Evolutionary conservation across 2,888 invertebrate species (phyloP), one percentile per base, ranked within the genome.

Genomic region (Synergus itoensis): DNA sequence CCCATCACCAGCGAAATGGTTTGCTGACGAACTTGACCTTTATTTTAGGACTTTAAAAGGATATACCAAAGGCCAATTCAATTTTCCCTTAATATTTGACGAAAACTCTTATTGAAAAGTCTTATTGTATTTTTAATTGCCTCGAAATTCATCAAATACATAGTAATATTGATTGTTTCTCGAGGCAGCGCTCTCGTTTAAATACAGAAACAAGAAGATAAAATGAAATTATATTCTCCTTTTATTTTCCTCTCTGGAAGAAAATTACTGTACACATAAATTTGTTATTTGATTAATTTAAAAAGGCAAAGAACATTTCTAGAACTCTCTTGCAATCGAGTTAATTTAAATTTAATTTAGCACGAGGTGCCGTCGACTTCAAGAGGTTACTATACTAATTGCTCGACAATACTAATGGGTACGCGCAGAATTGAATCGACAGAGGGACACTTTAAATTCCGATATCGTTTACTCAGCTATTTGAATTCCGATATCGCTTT

Each of bases 371-470:
- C 28, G 16, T 53, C 53, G 16, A 73, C 53, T 48, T 53, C 36
- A 73, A 69, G 53, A 53, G 73, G 53, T 73, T 73, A 28, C 73
- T 53, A 45, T 78, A 79, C 77, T 77, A 79, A 79, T 79, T 79
- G 79, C 77, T 45, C 36, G 77, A 60, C 65, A 77, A 79, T 77
- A 77, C 69, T 45, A 77, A 63, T 69, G 57, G 60, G 77, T 48
- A 16, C 28, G n/a, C 69, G 36, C 16, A 69, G n/a, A 69, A 69
- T 69, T 53, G 28, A 69, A 67, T 67, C 43, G 28, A 67, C 67
- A 67, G 28, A 67, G 18, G 43, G 21, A 45, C 45, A 18, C 16
- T 67, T 45, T 45, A 45, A 45, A 45, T 67, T 45, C 45, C 41
- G 12, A 67, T 67, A 45, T 69, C n/a, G 48, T 53, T 69, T 36